phyloP scores from a whole-genome alignment of 2,888 invertebrate genomes.

The Parnassius glacialis region DNA sequence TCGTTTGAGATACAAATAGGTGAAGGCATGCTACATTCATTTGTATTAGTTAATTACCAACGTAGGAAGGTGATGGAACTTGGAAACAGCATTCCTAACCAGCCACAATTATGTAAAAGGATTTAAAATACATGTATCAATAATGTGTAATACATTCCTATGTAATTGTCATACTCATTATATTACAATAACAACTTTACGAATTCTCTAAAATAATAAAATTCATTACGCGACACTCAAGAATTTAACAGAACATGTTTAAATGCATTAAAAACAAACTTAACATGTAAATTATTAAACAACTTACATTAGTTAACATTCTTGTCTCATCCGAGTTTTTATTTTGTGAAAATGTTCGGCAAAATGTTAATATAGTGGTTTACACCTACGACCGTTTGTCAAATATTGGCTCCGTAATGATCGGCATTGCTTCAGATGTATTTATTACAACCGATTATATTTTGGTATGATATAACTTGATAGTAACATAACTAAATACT shows the following conservation, averaged over 20 bases:
- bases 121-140: no score
- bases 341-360: conserved; percentile 9
- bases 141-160: no score
- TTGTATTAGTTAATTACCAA: conserved; percentile 15
- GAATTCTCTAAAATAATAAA: no score
- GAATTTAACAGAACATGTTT: background rate
- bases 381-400: conserved; percentile 18
- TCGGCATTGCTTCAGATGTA: conserved; percentile 20
- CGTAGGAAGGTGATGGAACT: conserved; percentile 23
- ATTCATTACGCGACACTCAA: background rate
- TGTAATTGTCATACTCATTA: no score
- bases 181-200: no score
- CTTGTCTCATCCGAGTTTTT: conserved; percentile 1
- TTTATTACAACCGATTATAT: conserved; percentile 14
- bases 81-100: conserved; percentile 25
- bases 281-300: no score
- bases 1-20: conserved; percentile 22
- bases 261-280: no score
- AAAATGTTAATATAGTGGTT: conserved; percentile 16
- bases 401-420: conserved; percentile 16
- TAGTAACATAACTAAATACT: conserved; percentile 2
- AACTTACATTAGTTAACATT: no score
- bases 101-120: conserved; percentile 17
- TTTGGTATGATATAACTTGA: conserved; percentile 5
- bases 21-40: conserved; percentile 26